Evolutionary conservation across 2,113 vertebrate species (phyloP).

Genomic region (Mesocricetus auratus): DNA sequence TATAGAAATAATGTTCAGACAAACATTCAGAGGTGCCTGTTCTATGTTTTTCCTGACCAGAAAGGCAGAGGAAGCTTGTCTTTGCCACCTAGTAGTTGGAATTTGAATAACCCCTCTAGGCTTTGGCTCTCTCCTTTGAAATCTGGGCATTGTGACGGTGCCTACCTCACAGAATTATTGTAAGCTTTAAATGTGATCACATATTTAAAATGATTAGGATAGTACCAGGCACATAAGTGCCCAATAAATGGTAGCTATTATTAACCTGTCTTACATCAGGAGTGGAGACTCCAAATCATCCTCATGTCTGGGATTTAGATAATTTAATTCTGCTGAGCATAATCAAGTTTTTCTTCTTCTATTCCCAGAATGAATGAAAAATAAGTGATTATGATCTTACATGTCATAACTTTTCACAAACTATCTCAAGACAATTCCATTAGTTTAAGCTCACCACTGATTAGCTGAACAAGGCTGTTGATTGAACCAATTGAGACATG

Average conservation of each 20-base stretch:
- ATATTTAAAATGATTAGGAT: slow-evolving; percentile 68
- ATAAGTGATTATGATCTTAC: slow-evolving; percentile 57
- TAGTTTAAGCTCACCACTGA: slow-evolving; percentile 70
- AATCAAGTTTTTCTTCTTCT: slow-evolving; percentile 68
- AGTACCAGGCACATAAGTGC: slow-evolving; percentile 60
- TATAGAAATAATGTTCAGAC: slow-evolving; percentile 44
- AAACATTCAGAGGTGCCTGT: slow-evolving; percentile 12
- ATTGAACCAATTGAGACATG: slow-evolving; percentile 48
- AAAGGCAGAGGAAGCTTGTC: slow-evolving; percentile 44
- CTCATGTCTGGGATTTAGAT: slow-evolving; percentile 61
- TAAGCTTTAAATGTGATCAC: slow-evolving; percentile 62
- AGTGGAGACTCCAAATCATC: slow-evolving; percentile 55
- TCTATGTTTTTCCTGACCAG: slow-evolving; percentile 59
- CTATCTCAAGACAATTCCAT: slow-evolving; percentile 58
- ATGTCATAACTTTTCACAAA: slow-evolving; percentile 65
- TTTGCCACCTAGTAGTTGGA: slow-evolving; percentile 43
- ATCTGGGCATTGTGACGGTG: slow-evolving; percentile 52
- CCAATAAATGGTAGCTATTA: slow-evolving; percentile 54
- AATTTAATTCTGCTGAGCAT: slow-evolving; percentile 62
- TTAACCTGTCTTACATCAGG: slow-evolving; percentile 62
- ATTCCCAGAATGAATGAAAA: slow-evolving; percentile 65
- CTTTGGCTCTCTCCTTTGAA: slow-evolving; percentile 63
- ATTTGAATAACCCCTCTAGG: slow-evolving; percentile 51
- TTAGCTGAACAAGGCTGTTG: slow-evolving; percentile 44
- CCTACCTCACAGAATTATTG: slow-evolving; percentile 64